Conservation (phyloP, 1,140 invertebrate genomes). For the Gonioctena quinquepunctata region DNA sequence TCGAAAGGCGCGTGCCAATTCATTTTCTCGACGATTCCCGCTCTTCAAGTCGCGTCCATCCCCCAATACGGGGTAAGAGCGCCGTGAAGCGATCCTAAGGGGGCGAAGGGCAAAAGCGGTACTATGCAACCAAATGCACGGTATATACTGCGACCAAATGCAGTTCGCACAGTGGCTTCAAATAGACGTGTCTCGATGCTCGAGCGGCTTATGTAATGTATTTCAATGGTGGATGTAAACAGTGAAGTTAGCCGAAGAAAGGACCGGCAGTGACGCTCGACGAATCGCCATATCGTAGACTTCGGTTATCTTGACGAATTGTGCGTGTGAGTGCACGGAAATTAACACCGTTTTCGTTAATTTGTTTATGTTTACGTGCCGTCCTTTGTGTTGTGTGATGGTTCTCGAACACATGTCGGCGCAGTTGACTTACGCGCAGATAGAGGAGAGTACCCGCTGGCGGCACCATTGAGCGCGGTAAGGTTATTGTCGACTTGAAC, state of each 20-base stretch:
- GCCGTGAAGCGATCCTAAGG: not conserved
- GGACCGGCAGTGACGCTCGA: not conserved
- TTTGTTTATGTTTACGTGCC: slow-evolving; percentile 24
- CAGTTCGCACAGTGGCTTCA: slow-evolving; percentile 19
- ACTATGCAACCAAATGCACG: slow-evolving; percentile 19
- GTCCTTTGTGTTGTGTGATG: slow-evolving; percentile 21
- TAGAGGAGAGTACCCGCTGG: slow-evolving; percentile 6
- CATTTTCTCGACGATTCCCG: slow-evolving; percentile 5
- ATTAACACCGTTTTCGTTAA: slow-evolving; percentile 3
- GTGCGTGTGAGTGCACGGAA: not conserved
- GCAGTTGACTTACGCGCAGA: slow-evolving; percentile 16
- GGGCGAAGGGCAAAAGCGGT: slow-evolving; percentile 11
- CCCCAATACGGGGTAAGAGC: not conserved
- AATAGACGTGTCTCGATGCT: slow-evolving; percentile 12
- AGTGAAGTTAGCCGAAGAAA: not conserved
- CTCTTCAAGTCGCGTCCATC: not conserved
- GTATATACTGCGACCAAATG: slow-evolving; percentile 16
- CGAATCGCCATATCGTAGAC: not conserved
- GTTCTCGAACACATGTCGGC: slow-evolving; percentile 23
- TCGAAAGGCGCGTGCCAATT: slow-evolving; percentile 4
- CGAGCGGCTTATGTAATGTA: slow-evolving; percentile 9
- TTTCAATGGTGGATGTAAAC: slow-evolving; percentile 11
- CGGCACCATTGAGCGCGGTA: slow-evolving; percentile 16
- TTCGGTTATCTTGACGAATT: not conserved
- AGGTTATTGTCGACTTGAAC: slow-evolving; percentile 11